Evolutionary conservation across 2,113 vertebrate genomes (phyloP).

Genomic region (Anseranas semipalmata): DNA sequence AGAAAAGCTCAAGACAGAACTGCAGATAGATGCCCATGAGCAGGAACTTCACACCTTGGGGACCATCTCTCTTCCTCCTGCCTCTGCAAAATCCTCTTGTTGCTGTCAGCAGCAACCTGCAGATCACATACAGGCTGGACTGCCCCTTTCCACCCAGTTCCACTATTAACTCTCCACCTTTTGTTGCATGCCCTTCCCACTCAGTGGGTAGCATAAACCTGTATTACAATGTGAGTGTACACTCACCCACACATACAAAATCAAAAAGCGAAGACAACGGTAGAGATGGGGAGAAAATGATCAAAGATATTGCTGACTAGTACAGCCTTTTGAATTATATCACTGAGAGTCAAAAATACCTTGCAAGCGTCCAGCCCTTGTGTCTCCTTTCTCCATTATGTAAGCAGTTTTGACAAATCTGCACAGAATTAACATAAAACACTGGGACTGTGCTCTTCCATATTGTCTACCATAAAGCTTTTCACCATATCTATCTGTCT

Average conservation of each 20-base stretch:
- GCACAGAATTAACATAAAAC: not conserved
- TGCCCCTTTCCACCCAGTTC: not conserved
- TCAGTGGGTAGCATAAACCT: not conserved
- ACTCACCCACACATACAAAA: not conserved
- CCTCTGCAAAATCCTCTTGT: not conserved
- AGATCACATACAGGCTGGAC: not conserved
- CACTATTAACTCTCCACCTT: not conserved
- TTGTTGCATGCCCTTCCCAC: not conserved
- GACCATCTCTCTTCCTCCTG: not conserved
- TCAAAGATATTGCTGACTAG: rapidly evolving
- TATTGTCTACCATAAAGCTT: not conserved
- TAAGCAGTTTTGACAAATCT: not conserved
- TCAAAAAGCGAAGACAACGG: not conserved
- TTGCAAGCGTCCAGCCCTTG: not conserved
- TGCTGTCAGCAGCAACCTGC: not conserved
- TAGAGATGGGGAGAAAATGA: not conserved
- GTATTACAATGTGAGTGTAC: not conserved
- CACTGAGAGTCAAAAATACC: not conserved
- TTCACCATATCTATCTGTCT: not conserved
- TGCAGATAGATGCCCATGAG: not conserved
- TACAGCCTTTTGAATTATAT: not conserved
- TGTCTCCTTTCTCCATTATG: not conserved
- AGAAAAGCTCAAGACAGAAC: not conserved
- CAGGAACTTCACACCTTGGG: not conserved
- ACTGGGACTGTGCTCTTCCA: not conserved